Percentiles rank a stretch among this genome's conserved stretches.
Evolutionary conservation across 1,140 invertebrate genomes (phyloP).

Genomic region (Aporrectodea caliginosa): DNA sequence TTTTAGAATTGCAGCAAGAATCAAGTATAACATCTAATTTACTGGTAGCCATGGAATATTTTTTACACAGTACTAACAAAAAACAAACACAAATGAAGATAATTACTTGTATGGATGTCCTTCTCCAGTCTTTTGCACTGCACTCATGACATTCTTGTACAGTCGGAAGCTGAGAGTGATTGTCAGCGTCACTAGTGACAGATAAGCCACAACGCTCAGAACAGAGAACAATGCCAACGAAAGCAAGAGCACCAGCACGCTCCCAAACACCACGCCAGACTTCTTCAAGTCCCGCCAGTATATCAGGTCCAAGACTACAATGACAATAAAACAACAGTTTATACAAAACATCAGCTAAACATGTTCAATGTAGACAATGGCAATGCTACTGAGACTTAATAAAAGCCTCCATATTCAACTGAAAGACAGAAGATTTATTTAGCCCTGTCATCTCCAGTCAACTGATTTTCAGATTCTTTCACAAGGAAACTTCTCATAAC

Average conservation of each 20-base stretch:
- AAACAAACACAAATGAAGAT: not conserved
- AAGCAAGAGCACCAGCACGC: conserved; percentile 77
- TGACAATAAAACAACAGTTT: not conserved
- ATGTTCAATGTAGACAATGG: not conserved
- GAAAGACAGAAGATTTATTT: no score
- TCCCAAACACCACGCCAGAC: conserved; percentile 85
- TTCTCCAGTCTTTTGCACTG: conserved; percentile 93
- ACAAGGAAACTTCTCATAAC: no score
- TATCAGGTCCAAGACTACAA: conserved; percentile 88
- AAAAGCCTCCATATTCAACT: no score
- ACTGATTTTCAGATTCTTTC: no score
- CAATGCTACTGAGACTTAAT: no score
- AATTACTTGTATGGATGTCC: conserved; percentile 95
- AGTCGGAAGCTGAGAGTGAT: conserved; percentile 87
- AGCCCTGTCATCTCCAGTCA: no score
- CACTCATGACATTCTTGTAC: conserved; percentile 91
- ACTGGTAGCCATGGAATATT: no score
- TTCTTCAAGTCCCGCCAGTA: conserved; percentile 95
- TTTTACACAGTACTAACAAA: not conserved
- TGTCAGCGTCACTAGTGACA: conserved; percentile 74
- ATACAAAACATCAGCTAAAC: not conserved
- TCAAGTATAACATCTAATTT: no score
- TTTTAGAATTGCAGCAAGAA: no score
- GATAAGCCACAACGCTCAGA: conserved; percentile 89
- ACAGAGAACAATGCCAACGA: conserved; percentile 90